Percentiles rank a stretch among this genome's conserved stretches.
phyloP scores from a whole-genome alignment of 2,113 vertebrate genomes.

The Anas platyrhynchos region DNA sequence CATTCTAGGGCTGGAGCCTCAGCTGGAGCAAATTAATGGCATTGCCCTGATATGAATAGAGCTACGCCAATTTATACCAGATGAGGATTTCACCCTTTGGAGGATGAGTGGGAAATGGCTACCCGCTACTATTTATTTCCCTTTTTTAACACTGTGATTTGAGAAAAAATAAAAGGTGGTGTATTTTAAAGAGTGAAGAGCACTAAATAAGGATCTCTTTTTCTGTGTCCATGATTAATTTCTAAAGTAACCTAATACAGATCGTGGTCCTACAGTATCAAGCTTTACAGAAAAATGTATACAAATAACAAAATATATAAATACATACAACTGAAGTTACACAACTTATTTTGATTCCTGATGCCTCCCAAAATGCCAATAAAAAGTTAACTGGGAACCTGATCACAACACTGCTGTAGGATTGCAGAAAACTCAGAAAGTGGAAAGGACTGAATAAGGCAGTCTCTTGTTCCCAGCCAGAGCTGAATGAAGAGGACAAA shows the following conservation, averaged over 20 bases:
- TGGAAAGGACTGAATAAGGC: not conserved
- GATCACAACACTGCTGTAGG: not conserved
- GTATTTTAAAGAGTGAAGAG: conserved; percentile 1
- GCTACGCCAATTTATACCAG: conserved; percentile 31
- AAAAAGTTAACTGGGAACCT: not conserved
- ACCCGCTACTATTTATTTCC: not conserved
- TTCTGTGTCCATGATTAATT: not conserved
- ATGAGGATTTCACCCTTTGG: conserved; percentile 47
- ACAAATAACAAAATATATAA: not conserved
- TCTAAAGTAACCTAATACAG: not conserved
- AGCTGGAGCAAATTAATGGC: conserved; percentile 49
- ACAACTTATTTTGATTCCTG: not conserved
- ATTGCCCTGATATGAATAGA: conserved; percentile 35
- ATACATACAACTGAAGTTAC: not conserved
- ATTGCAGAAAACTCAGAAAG: conserved; percentile 4
- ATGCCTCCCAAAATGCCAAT: not conserved
- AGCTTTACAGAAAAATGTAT: not conserved
- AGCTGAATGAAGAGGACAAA: not conserved
- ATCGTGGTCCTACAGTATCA: not conserved
- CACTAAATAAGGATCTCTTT: not conserved
- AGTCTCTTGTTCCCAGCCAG: not conserved
- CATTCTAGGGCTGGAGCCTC: conserved; percentile 25
- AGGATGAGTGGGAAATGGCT: conserved; percentile 45
- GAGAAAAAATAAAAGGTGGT: not conserved
- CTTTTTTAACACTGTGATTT: not conserved